Evolutionary conservation across 2,113 vertebrate genomes (phyloP), one percentile per base, ranked within the genome.

Genomic region (Python bivittatus): DNA sequence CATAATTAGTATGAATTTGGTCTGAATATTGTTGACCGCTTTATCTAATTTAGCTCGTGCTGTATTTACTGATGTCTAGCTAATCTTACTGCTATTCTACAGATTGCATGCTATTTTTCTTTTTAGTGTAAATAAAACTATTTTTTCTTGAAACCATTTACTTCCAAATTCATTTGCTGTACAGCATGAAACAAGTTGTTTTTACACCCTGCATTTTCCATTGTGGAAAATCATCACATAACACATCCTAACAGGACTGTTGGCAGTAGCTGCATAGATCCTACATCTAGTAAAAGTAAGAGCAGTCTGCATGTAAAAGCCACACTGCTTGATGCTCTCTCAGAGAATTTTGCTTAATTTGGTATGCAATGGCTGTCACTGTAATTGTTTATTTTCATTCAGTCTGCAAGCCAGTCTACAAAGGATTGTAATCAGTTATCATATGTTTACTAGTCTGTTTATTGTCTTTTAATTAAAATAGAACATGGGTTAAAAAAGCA

Each of bases 1-100:
- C 92, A 91, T 23, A 93, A 7, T 93, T 95, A 88, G 92, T 84
- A 42, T 42, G 20, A 42, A 94, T 93, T 94, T 27, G 87, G 93
- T 94, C 33, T 90, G 86, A 58, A 87, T 86, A 64, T 68, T 57
- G 3, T 20, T 87, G 33, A 42, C 27, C 52, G 17, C 52, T 93
- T 64, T 88, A 84, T 48, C 84, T 92, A 58, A 64, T 60, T 92
- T 95, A 86, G 53, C 44, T 90, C 38, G 52, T 8, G 42, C 38
- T 79, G 72, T 42, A 56, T 85, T 94, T 61, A 93, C 13, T 22
- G 13, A 17, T n/a, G 91, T 57, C 29, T 88, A 58, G 13, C 64
- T 20, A 8, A 42, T 84, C 79, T 23, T 44, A 29, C 85, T 94
- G 33, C 25, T 92, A 22, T 29, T 54, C 93, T 94, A 54, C 64